phyloP scores from a whole-genome alignment of 2,888 invertebrate species.

The Acrobasis consociella region DNA sequence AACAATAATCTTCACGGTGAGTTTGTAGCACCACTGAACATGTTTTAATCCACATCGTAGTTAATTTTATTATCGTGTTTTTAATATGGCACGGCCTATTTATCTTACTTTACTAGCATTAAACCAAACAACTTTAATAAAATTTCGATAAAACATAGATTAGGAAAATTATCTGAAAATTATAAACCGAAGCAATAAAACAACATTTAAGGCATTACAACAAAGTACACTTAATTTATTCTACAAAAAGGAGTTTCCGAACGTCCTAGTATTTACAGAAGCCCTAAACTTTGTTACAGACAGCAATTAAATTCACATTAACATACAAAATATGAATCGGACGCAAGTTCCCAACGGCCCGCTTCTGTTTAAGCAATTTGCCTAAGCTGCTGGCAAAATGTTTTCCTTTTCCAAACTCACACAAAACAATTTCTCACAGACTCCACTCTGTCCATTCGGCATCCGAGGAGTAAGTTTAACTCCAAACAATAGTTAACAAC shows the following conservation, averaged over 20 bases:
- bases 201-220: neutral
- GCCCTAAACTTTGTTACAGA: constrained; percentile 31
- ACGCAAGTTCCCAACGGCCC: constrained; percentile 43
- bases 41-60: too few relatives aligned
- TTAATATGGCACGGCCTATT: too few relatives aligned
- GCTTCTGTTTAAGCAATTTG: constrained; percentile 65
- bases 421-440: constrained; percentile 76
- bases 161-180: too few relatives aligned
- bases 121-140: too few relatives aligned
- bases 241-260: constrained; percentile 2
- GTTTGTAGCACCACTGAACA: too few relatives aligned
- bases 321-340: constrained; percentile 62
- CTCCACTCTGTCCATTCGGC: constrained; percentile 70
- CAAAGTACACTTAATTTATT: neutral
- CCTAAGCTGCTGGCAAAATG: constrained; percentile 75
- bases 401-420: constrained; percentile 77
- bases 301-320: constrained; percentile 67
- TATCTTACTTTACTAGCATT: too few relatives aligned
- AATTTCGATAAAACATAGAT: too few relatives aligned
- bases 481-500: constrained; percentile 77
- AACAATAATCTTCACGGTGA: too few relatives aligned
- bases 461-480: constrained; percentile 69
- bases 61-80: too few relatives aligned
- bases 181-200: neutral
- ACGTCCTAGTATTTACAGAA: constrained; percentile 21